Evolutionary conservation across 2,888 invertebrate genomes (phyloP), one percentile per base, ranked within the genome.

Genomic region (Beris chalybata): DNA sequence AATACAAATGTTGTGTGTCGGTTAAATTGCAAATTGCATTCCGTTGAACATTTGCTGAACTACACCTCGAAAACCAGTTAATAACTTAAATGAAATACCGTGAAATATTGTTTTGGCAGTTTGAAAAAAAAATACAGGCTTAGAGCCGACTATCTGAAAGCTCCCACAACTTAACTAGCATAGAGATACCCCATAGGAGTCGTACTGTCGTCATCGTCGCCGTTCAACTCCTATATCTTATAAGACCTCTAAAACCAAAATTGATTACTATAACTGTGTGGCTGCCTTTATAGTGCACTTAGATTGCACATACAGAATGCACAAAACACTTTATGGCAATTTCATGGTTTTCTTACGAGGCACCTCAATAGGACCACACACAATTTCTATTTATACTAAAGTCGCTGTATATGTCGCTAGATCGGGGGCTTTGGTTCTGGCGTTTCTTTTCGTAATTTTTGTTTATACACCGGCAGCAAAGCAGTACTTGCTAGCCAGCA

Each of bases 281-380:
- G 52, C 50, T 52, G 50, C 50, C 61, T 61, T 61, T 52, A 52
- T 61, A 50, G 61, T 61, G 61, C 61, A 61, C 61, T 61, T 61
- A 61, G 61, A 52, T 50, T 61, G 61, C 48, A 47, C 31, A 59
- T 3, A 22, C 48, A 59, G 32, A 59, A 59, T 50, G 48, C 30
- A 61, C 52, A 52, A 63, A 68, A 68, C 61, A 61, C 68, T 68
- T 67, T 68, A 68, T 64, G 59, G 61, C 68, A 56, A 65, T 68
- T 68, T 68, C 68, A 68, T 68, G 68, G 65, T 65, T 61, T 65
- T 68, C 68, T 68, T 63, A 67, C 56, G 65, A 52, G 65, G 54
- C 59, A 59, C 61, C 56, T 68, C 65, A 50, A 61, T 65, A 65
- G 68, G 68, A 68, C 68, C 68, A 68, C 68, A 68, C 68, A 68